A percentile compares a stretch with the other conserved stretches of the same genome.
These are phyloP conservation scores for Orycteropus afer DNA, from an alignment of 2,113 vertebrate genomes.

Conservation along the genomic window DNA sequence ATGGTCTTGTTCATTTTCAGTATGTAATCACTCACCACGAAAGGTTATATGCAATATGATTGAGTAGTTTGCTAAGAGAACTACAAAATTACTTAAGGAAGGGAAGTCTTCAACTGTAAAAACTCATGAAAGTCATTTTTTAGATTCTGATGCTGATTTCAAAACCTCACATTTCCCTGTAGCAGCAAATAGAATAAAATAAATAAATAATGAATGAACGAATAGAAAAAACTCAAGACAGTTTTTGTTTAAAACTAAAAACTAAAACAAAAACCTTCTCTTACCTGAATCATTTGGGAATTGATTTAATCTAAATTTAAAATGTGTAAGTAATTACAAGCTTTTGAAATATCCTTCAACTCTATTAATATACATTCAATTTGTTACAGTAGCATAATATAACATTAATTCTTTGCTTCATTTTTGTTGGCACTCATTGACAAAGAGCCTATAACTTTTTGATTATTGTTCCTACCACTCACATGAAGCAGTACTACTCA, in stretches of 20 bases:
- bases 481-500: not conserved
- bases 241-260: constrained; percentile 50
- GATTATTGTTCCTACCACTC: constrained; percentile 19
- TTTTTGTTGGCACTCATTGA: not conserved
- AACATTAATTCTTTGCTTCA: constrained; percentile 29
- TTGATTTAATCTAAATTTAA: constrained; percentile 36
- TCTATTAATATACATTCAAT: not conserved
- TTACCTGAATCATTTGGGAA: constrained; percentile 46
- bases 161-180: constrained; percentile 9
- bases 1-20: not conserved
- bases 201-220: constrained; percentile 32
- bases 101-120: constrained; percentile 29
- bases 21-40: constrained; percentile 30
- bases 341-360: not conserved
- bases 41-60: constrained; percentile 26
- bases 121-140: constrained; percentile 52
- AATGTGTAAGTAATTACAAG: constrained; percentile 19
- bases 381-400: constrained; percentile 36
- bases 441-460: constrained; percentile 27
- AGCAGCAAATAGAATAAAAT: constrained; percentile 30
- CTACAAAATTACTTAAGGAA: constrained; percentile 38
- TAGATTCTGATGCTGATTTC: constrained; percentile 26
- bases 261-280: not conserved
- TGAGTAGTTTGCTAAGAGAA: constrained; percentile 59
- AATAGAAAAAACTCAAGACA: constrained; percentile 49